Evolutionary conservation across 2,797 vertebrate species (phyloP).

Genomic region (Helarctos malayanus): DNA sequence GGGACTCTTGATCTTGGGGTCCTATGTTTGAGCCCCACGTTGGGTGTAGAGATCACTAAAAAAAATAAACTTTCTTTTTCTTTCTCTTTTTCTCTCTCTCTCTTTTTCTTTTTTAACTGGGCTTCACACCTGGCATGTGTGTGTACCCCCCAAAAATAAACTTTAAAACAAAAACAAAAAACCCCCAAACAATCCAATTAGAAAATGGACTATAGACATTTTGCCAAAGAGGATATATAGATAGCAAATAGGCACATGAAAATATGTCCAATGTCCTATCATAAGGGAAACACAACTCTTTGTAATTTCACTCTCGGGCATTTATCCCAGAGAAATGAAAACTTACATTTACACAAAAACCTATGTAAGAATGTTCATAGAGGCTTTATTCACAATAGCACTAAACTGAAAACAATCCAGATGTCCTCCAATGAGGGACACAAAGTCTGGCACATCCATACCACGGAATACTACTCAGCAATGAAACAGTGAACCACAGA

Average conservation of each 20-base stretch:
- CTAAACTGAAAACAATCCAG: background rate
- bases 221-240: background rate
- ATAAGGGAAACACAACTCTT: background rate
- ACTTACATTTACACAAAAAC: background rate
- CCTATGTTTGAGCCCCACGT: background rate
- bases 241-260: background rate
- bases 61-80: background rate
- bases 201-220: background rate
- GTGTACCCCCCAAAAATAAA: no score
- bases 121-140: no score
- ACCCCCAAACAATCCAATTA: background rate
- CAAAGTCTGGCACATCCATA: background rate
- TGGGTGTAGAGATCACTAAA: background rate
- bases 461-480: no score
- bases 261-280: background rate
- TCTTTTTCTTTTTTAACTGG: no score
- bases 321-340: slow-evolving; percentile 23
- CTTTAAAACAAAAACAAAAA: background rate
- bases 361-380: background rate
- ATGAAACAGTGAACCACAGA: no score
- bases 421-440: background rate
- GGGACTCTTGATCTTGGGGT: background rate
- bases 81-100: no score
- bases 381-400: background rate
- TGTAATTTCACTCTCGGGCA: background rate